Conservation (phyloP, 2,797 vertebrate species). For the Poeciliopsis gracilis region DNA sequence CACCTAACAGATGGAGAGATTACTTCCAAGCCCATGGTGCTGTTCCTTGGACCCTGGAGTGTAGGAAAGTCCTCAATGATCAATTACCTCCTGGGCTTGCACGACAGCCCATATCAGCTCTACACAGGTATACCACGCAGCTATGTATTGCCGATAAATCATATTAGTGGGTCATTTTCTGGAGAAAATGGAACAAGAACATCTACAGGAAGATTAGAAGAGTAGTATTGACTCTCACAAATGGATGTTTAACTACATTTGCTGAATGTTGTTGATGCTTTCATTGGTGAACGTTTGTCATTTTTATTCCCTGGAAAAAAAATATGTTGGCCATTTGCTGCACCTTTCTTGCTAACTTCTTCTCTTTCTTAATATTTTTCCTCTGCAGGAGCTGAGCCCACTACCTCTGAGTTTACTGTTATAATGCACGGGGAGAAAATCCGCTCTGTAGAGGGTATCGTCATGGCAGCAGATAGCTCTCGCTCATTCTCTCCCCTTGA, state of each 20-base stretch:
- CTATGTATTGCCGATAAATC: not conserved
- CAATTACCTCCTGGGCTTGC: constrained; percentile 97
- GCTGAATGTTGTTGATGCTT: not conserved
- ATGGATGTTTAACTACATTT: not conserved
- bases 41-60: constrained; percentile 98
- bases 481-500: constrained; percentile 96
- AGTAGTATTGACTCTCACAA: not conserved
- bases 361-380: constrained; percentile 10
- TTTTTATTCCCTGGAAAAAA: not conserved
- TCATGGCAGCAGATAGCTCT: constrained; percentile 97
- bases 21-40: constrained; percentile 97
- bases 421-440: constrained; percentile 98
- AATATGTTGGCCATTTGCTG: not conserved
- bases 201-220: not conserved
- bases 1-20: constrained; percentile 92
- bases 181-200: not conserved
- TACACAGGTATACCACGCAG: constrained; percentile 78
- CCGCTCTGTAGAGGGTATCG: constrained; percentile 96
- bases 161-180: not conserved
- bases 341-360: constrained; percentile 10
- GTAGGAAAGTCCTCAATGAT: constrained; percentile 99
- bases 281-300: not conserved
- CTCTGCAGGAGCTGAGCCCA: constrained; percentile 92
- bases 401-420: constrained; percentile 98
- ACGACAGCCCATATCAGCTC: constrained; percentile 92